Evolutionary conservation across 1,140 invertebrate genomes (phyloP).

Genomic region (Sinonovacula constricta): DNA sequence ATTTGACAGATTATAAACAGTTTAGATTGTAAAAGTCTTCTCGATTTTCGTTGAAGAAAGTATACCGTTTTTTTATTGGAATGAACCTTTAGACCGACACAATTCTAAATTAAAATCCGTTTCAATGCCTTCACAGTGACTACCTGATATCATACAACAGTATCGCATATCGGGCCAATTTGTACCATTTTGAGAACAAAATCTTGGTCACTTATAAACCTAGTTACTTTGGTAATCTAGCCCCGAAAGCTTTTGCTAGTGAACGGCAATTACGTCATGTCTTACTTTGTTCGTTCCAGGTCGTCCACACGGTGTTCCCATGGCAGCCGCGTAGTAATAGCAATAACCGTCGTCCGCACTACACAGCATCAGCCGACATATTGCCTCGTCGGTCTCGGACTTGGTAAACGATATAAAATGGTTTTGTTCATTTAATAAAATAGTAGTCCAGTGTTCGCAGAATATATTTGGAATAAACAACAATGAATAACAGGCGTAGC

Average conservation of each 20-base stretch:
- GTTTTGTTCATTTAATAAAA: no score
- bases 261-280: no score
- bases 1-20: background rate
- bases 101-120: background rate
- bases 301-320: conserved; percentile 16
- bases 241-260: background rate
- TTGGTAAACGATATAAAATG: background rate
- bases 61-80: background rate
- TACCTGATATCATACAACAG: background rate
- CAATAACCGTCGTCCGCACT: background rate
- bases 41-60: background rate
- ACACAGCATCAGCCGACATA: conserved; percentile 21
- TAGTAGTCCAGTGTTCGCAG: background rate
- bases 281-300: conserved; percentile 1
- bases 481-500: background rate
- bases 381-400: background rate
- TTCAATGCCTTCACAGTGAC: background rate
- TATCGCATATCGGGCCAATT: background rate
- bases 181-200: no score
- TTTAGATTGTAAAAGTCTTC: background rate
- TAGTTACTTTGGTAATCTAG: background rate
- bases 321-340: conserved; percentile 28
- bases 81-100: background rate
- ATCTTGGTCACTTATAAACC: no score
- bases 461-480: background rate